Conservation (phyloP, 2,888 invertebrate species). For the Empis livida region DNA sequence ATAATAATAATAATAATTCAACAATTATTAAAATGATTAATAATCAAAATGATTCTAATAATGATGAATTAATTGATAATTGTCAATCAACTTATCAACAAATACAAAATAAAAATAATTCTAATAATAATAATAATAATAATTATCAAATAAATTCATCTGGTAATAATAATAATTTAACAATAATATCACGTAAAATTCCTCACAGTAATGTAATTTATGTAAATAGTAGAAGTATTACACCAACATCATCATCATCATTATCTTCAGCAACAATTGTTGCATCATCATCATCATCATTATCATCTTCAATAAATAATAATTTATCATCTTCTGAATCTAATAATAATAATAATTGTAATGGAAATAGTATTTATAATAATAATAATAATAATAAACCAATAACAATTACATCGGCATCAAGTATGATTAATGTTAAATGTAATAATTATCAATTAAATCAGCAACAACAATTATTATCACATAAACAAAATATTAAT, state of each 20-base stretch:
- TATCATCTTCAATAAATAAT: neutral
- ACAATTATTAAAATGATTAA: neutral
- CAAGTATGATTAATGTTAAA: conserved; percentile 12
- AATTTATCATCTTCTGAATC: neutral
- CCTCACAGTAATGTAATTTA: conserved; percentile 33
- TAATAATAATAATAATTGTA: no score
- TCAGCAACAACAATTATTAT: no score
- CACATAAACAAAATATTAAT: neutral
- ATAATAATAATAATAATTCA: neutral
- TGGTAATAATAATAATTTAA: conserved; percentile 2
- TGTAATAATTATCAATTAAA: neutral
- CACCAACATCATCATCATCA: conserved; percentile 7
- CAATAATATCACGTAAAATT: conserved; percentile 22
- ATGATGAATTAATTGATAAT: neutral
- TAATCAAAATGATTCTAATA: neutral
- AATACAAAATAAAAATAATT: neutral
- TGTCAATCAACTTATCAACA: neutral
- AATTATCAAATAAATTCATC: neutral
- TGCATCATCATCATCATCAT: neutral
- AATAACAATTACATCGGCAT: neutral
- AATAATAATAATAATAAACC: no score
- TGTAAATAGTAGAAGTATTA: conserved; percentile 18
- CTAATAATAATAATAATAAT: neutral
- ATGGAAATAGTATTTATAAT: no score
- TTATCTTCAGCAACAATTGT: neutral